Conservation (phyloP, 2,113 vertebrate genomes). For the Vulpes vulpes region DNA sequence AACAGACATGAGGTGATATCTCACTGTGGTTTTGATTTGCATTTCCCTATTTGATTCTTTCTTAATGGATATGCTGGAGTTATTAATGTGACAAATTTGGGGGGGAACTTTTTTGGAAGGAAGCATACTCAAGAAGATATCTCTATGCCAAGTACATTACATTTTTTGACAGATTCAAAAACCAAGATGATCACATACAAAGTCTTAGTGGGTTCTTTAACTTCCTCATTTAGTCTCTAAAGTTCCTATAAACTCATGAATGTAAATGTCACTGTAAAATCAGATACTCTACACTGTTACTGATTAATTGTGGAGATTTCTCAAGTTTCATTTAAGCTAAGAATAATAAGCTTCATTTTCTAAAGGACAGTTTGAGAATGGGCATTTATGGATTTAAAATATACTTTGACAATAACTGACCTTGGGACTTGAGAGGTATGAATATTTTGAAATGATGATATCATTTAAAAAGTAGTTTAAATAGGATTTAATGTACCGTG, state of each 20-base stretch:
- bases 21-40: neutral
- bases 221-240: conserved; percentile 54
- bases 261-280: conserved; percentile 51
- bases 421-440: conserved; percentile 14
- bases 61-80: neutral
- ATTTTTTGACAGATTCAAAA: conserved; percentile 26
- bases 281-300: neutral
- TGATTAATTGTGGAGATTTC: conserved; percentile 23
- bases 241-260: conserved; percentile 31
- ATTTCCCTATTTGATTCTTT: neutral
- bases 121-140: neutral
- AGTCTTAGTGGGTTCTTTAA: conserved; percentile 38
- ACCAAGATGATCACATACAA: neutral
- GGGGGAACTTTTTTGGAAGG: neutral
- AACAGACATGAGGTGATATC: neutral
- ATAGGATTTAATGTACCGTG: conserved; percentile 61
- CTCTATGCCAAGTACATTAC: neutral
- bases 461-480: conserved; percentile 60
- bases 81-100: neutral
- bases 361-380: conserved; percentile 20
- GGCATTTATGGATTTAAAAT: conserved; percentile 56
- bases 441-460: conserved; percentile 55
- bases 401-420: conserved; percentile 54
- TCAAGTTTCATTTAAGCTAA: conserved; percentile 49
- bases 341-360: conserved; percentile 51